Base-by-base conservation (phyloP, 2,797 vertebrate species). In the Pygocentrus nattereri region DNA sequence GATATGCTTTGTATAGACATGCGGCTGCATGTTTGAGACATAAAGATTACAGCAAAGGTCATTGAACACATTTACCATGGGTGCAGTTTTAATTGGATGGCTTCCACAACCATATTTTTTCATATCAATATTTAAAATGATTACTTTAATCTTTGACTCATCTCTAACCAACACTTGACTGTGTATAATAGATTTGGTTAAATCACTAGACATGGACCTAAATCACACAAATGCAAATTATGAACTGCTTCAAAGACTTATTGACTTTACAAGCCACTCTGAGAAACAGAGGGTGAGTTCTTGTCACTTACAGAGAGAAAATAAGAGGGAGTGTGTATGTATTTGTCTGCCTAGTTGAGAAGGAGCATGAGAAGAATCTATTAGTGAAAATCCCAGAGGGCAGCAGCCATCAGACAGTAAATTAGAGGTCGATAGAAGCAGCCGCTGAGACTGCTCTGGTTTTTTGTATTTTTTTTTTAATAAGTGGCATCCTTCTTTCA, bases 321-420 rank as follows among this genome's bases (percentile, higher is more conserved):
- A 59, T 54, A 73, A 52, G 44, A 64, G 73, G 49, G 68, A 21
- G 34, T 41, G 65, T n/a, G 11, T 21, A 23, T 44, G 19, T 44
- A 41, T 68, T n/a, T 23, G 65, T 44, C 65, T 44, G 34, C 19
- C 70, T 41, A n/a, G 71, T 4, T 44, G 23, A 44, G 65, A 75
- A 69, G 59, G 72, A 74, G 78, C 64, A n/a, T 47, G 56, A 75
- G 72, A 52, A 38, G 44, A 83, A 79, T 83, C 61, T 75, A 58
- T 79, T 70, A 64, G 52, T 31, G 56, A 64, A 74, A 80, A 76
- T 47, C 77, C 80, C 77, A 13, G 72, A 80, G 78, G 73, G 74
- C 74, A 49, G 75, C 71, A 74, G 76, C 73, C 70, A 74, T 78
- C 72, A 73, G 61, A 50, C 30, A 25, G 65, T 47, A 47, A 69